phyloP scores from a whole-genome alignment of 1,140 invertebrate genomes.

The Drosophila hydei region DNA sequence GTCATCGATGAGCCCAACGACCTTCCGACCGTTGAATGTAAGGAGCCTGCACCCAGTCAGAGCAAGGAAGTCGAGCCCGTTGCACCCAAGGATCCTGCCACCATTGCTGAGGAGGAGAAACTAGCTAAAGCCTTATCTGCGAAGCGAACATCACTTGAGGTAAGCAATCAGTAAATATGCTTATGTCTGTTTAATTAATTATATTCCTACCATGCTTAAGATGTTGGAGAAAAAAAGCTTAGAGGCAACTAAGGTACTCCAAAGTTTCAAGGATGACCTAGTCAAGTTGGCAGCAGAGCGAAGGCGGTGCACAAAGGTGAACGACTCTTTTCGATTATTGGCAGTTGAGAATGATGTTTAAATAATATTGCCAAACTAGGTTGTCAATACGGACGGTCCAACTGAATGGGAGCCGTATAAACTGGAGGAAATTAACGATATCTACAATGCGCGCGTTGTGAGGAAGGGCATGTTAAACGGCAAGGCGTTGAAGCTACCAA shows the following conservation, averaged over 20 bases:
- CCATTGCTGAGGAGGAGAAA: too few species aligned
- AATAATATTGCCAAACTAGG: not conserved
- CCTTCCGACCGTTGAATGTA: too few species aligned
- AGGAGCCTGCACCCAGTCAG: too few species aligned
- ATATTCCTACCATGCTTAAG: too few species aligned
- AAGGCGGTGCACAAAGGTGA: not conserved
- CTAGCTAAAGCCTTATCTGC: too few species aligned
- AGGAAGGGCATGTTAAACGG: not conserved
- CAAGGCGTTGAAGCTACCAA: not conserved
- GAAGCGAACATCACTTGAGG: too few species aligned
- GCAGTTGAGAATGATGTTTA: too few species aligned
- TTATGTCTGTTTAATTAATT: too few species aligned
- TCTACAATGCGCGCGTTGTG: not conserved
- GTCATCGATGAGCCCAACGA: too few species aligned
- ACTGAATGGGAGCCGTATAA: not conserved
- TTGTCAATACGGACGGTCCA: not conserved
- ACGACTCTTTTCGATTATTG: not conserved
- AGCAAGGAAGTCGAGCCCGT: too few species aligned
- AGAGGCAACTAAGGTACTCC: not conserved
- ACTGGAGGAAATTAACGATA: not conserved
- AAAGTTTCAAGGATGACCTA: not conserved
- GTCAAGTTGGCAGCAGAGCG: not conserved
- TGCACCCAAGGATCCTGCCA: too few species aligned
- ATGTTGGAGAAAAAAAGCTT: not conserved
- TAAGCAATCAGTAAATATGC: too few species aligned